Base-by-base conservation (phyloP, 1,140 invertebrate genomes). In the Homalodisca vitripennis region DNA sequence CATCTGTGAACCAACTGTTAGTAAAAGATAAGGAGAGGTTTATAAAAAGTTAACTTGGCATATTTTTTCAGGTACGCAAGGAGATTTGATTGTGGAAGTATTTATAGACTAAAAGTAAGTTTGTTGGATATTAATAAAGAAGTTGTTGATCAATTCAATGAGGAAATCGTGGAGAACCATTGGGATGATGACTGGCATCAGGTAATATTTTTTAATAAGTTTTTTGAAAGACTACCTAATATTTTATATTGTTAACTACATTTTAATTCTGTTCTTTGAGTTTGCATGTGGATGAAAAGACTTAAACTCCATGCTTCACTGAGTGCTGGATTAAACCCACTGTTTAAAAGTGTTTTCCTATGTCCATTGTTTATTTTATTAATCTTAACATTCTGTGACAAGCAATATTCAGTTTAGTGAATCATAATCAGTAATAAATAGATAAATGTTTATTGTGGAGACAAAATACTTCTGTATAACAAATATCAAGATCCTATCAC, bases 51-150 rank as follows among this genome's bases (percentile, higher is more conserved):
- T n/a, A n/a, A n/a, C n/a, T n/a, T n/a, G n/a, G n/a, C n/a, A n/a
- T 53, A 20, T 17, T 66, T 27, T 29, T 67, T 20, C n/a, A 73
- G 72, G 72, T 73, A 71, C 63, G 55, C 67, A 55, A 67, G 72
- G 22, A 60, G 72, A 24, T 73, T 68, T 46, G 72, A 73, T 31
- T 73, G 72, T 69, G 62, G 70, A 1, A 51, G 62, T 29, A 71
- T 24, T 13, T 71, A 73, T 47, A 10, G 13, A 12, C 20, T 73
- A 17, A 51, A 34, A 2, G 70, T 62, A 13, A 27, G 13, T 12
- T 32, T 73, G 24, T n/a, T 66, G 26, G 48, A 73, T 64, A 1
- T 10, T 14, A 66, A 67, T 3, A 29, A 60, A 26, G 22, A 60
- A 30, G 27, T 60, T 60, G 3, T 60, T 3, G 14, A 60, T 6